Base-by-base conservation (phyloP, 2,113 vertebrate genomes). In the Motacilla tschutschensis region DNA sequence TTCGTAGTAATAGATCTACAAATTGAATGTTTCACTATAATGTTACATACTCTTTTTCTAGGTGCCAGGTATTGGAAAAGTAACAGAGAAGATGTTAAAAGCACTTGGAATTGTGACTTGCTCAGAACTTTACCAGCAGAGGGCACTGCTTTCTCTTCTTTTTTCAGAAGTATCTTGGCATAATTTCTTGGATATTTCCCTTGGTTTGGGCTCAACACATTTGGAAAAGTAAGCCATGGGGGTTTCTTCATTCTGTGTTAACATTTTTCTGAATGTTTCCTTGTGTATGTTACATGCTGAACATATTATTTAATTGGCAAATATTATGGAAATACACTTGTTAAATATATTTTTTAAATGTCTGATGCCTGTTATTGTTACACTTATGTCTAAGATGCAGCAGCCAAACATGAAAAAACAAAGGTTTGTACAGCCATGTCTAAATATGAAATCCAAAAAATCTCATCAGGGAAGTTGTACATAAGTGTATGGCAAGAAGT, bases 21-120 rank as follows among this genome's bases (percentile, higher is more conserved):
- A 79, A 43, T 35, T 3, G 5, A 19, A 54, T 20, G 12, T 47
- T 87, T 43, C 53, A 50, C 2, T 13, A 5, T 48, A 55, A 31
- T 40, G 8, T 36, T 40, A 21, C 17, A 47, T 90, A 44, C 33
- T 58, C 59, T 87, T 46, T 91, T 91, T 88, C n/a, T 84, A 99
- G 99, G 97, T 99, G 47, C 98, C 97, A 78, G 99, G 99, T 59
- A 97, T 99, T 78, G 99, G 99, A 85, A 99, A 99, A 96, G 99
- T 99, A 79, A 99, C 98, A n/a, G 99, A 99, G 95, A 99, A 99
- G 96, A 98, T 99, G 98, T 95, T 99, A 25, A 98, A 97, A 57
- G 98, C 98, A 13, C 96, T 99, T 83, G 98, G 96, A 72, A 96
- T 99, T 95, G 96, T 94, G 79, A 98, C 93, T 77, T 99, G 99